Base-by-base conservation (phyloP, 2,888 invertebrate genomes). In the Lypha dubia region DNA sequence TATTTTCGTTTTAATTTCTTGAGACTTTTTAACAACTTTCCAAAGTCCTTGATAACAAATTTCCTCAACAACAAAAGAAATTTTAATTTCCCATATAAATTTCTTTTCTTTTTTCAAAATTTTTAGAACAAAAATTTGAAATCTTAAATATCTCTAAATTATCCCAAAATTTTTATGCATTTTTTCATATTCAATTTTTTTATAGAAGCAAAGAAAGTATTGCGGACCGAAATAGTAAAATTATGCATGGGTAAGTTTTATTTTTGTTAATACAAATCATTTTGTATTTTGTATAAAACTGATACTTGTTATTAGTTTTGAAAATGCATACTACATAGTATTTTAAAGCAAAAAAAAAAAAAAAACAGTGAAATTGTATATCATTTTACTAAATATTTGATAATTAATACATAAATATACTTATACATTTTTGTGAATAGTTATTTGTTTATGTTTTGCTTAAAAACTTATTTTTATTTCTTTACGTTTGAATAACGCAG, bases 141-240 rank as follows among this genome's bases (percentile, higher is more conserved):
- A 20, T 28, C 68, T 75, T 5, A 22, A 58, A 46, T 53, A 28
- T 62, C 20, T 62, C 56, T 38, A 63, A 75, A 70, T 79, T 79
- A 63, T 81, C 73, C 56, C 77, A 80, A 84, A 56, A 7, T 62
- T 74, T 83, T 75, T 83, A 79, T 80, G 53, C 84, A 84, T 84
- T 81, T 65, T 84, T 81, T 81, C 81, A 84, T 81, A 44, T 74
- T 81, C 68, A 81, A 70, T 84, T 81, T 81, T n/a, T 81, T 84
- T 84, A 81, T 84, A 84, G 81, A 82, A 82, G 81, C 81, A 81
- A 79, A 79, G 84, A 84, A 81, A 84, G 56, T 81, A 77, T 79
- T 68, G 28, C 58, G 77, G 84, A 84, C 62, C 63, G 63, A 44
- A 74, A 63, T 79, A 81, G 74, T 74, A 74, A 79, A 81, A 17